Conservation (phyloP, 2,113 vertebrate genomes). For the Atlantisia rogersi region DNA sequence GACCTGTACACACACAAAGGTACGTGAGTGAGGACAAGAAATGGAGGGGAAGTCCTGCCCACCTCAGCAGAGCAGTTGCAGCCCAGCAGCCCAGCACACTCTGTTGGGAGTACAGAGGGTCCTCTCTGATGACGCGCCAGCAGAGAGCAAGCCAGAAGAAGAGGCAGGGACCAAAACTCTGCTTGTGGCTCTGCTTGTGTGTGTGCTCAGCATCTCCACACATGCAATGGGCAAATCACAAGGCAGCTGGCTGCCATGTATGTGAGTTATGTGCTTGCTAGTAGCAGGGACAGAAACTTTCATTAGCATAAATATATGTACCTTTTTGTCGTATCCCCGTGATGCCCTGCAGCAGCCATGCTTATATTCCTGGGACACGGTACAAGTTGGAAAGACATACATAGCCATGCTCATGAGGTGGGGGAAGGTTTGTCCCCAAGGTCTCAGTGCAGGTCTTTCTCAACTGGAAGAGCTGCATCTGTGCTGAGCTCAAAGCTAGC, state of each 20-base stretch:
- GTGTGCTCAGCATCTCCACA: background rate
- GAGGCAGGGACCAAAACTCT: background rate
- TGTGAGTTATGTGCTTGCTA: background rate
- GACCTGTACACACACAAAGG: constrained; percentile 90
- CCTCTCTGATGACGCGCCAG: background rate
- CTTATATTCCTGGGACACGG: background rate
- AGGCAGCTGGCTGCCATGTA: background rate
- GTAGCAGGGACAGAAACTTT: background rate
- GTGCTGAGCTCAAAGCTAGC: background rate
- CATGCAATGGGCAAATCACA: fast-evolving
- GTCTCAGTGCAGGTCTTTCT: background rate
- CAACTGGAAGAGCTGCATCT: background rate
- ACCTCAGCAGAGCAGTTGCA: fast-evolving
- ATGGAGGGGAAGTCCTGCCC: background rate
- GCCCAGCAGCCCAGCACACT: fast-evolving
- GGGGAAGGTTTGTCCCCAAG: background rate
- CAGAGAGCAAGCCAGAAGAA: background rate
- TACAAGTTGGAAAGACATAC: background rate
- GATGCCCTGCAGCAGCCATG: background rate
- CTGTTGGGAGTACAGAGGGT: fast-evolving
- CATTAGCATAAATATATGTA: background rate
- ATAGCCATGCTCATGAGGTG: background rate
- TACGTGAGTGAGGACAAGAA: background rate
- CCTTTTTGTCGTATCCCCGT: background rate
- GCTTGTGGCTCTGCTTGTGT: background rate